A percentile compares a stretch with the other conserved stretches of the same genome.
Evolutionary conservation across 2,113 vertebrate species (phyloP).

Genomic region (Brachypodius melanocephalos): DNA sequence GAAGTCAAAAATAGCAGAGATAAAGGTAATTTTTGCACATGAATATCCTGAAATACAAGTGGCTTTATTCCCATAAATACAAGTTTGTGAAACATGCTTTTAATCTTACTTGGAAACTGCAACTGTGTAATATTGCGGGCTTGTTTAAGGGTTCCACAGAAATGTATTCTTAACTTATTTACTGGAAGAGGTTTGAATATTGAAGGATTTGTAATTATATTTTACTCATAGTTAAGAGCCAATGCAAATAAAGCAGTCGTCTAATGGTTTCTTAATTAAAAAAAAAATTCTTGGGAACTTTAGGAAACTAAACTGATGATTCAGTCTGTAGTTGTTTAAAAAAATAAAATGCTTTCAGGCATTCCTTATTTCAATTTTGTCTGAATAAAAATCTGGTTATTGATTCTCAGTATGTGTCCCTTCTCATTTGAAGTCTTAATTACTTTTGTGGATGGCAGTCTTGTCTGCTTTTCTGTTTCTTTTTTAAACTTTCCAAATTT

Average conservation of each 20-base stretch:
- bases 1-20: constrained; percentile 93
- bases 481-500: not conserved
- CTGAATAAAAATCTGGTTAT: not conserved
- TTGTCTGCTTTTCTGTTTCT: not conserved
- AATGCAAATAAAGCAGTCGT: not conserved
- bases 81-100: not conserved
- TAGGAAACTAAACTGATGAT: not conserved
- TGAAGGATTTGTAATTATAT: not conserved
- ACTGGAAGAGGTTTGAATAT: not conserved
- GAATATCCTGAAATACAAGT: not conserved
- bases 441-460: not conserved
- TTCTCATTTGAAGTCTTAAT: not conserved
- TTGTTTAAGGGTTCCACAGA: not conserved
- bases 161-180: not conserved
- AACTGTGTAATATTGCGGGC: not conserved
- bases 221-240: not conserved
- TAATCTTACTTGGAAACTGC: not conserved
- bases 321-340: not conserved
- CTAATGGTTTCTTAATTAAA: not conserved
- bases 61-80: not conserved
- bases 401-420: not conserved
- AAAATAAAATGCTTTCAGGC: not conserved
- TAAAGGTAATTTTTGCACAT: constrained; percentile 82
- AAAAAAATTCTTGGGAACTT: not conserved
- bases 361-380: not conserved